A percentile compares a stretch with the other conserved stretches of the same genome.
These are phyloP conservation scores for Parascotia fuliginaria DNA, from an alignment of 2,888 invertebrate genomes.

Conservation along the genomic window DNA sequence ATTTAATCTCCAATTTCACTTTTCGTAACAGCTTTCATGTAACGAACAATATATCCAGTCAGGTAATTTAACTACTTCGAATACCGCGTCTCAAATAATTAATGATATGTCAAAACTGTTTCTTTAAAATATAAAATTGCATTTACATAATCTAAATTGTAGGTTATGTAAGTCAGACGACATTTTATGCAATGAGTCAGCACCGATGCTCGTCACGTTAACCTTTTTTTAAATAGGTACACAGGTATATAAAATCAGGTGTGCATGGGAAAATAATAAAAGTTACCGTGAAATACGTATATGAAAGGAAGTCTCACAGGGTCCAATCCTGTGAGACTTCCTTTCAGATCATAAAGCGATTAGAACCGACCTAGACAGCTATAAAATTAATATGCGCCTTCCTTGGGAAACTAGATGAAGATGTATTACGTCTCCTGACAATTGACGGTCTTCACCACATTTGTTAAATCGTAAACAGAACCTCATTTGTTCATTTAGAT, in stretches of 20 bases:
- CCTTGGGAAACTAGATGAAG: slow-evolving; percentile 29
- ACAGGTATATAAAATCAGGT: slow-evolving; percentile 8
- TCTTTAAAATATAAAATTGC: neutral
- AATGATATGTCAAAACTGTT: neutral
- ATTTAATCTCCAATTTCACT: neutral
- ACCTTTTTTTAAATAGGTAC: slow-evolving; percentile 1
- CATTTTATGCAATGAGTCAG: neutral
- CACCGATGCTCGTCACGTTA: neutral
- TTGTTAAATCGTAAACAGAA: too few relatives aligned
- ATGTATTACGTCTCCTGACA: neutral
- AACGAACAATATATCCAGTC: neutral
- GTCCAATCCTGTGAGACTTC: slow-evolving; percentile 13
- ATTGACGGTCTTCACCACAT: neutral
- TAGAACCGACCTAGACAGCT: slow-evolving; percentile 19
- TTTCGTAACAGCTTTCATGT: neutral
- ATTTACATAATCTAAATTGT: neutral
- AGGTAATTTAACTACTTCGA: neutral
- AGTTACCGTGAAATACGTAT: slow-evolving; percentile 18
- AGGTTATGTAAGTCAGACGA: neutral
- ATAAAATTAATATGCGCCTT: slow-evolving; percentile 38
- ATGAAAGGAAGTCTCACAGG: slow-evolving; percentile 38
- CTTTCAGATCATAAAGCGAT: slow-evolving; percentile 41
- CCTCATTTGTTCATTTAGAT: too few relatives aligned
- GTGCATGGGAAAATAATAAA: slow-evolving; percentile 37
- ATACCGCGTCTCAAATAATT: neutral